Evolutionary conservation across 1,140 invertebrate species (phyloP).

Genomic region (Brachionus plicatilis): DNA sequence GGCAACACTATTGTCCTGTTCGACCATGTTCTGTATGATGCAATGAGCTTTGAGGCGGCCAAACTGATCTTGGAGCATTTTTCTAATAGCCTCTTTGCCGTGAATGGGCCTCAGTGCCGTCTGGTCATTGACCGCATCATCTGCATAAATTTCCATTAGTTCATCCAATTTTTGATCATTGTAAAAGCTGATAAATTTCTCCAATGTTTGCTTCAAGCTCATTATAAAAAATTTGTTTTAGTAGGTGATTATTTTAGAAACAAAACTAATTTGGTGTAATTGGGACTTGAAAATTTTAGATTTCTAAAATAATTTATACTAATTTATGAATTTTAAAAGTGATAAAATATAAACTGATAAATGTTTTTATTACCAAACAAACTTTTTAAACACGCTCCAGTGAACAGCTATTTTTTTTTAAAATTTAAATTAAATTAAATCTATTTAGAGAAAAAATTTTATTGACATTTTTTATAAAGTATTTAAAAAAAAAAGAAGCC

Average conservation of each 20-base stretch:
- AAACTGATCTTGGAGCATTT: conserved; percentile 2
- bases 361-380: no score
- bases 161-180: conserved; percentile 5
- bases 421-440: no score
- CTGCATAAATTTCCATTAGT: conserved; percentile 5
- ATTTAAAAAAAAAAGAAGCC: not conserved
- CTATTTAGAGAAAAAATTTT: no score
- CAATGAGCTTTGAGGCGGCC: not conserved
- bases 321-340: not conserved
- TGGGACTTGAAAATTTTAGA: not conserved
- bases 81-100: not conserved
- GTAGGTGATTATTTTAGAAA: not conserved
- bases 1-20: conserved; percentile 14
- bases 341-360: not conserved
- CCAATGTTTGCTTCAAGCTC: not conserved
- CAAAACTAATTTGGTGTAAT: not conserved
- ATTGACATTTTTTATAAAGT: no score
- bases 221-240: not conserved
- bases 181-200: not conserved
- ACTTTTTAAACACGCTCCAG: no score
- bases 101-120: not conserved
- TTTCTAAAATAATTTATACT: not conserved
- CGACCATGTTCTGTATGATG: not conserved
- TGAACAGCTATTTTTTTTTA: no score
- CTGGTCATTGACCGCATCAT: not conserved